Evolutionary conservation across 2,113 vertebrate genomes (phyloP).

Genomic region (Ceuthmochares aereus): DNA sequence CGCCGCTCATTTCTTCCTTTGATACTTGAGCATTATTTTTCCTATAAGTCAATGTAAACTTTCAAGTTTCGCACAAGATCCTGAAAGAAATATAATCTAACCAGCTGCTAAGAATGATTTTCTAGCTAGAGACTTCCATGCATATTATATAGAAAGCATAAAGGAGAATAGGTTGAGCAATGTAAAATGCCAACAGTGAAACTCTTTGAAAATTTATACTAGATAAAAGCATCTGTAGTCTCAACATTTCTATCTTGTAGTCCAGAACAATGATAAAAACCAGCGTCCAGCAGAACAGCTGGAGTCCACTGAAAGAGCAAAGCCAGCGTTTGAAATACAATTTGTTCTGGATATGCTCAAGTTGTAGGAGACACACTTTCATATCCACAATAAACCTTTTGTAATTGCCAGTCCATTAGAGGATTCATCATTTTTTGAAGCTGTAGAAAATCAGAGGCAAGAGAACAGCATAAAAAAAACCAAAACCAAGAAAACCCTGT

Average conservation of each 20-base stretch:
- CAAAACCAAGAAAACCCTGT: too few relatives aligned
- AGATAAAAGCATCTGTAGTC: slow-evolving; percentile 42
- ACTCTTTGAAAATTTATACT: slow-evolving; percentile 25
- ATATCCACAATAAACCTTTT: neutral
- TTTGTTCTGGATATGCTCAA: neutral
- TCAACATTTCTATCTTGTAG: neutral
- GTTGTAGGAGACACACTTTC: neutral
- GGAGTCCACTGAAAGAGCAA: neutral
- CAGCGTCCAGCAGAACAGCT: neutral
- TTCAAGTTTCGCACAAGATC: neutral
- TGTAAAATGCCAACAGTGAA: neutral
- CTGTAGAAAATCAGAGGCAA: neutral
- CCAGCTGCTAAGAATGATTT: slow-evolving; percentile 28
- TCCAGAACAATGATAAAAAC: neutral
- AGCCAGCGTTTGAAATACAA: neutral
- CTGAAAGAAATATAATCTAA: slow-evolving; percentile 30
- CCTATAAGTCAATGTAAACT: slow-evolving; percentile 4
- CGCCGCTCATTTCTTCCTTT: slow-evolving; percentile 39
- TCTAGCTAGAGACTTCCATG: neutral
- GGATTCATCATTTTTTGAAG: neutral
- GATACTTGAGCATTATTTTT: neutral
- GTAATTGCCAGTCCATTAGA: neutral
- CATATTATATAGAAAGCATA: neutral
- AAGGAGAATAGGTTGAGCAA: neutral
- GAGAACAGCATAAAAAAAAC: neutral